Evolutionary conservation across 2,797 vertebrate genomes (phyloP).

Genomic region (Sphaeramia orbicularis): DNA sequence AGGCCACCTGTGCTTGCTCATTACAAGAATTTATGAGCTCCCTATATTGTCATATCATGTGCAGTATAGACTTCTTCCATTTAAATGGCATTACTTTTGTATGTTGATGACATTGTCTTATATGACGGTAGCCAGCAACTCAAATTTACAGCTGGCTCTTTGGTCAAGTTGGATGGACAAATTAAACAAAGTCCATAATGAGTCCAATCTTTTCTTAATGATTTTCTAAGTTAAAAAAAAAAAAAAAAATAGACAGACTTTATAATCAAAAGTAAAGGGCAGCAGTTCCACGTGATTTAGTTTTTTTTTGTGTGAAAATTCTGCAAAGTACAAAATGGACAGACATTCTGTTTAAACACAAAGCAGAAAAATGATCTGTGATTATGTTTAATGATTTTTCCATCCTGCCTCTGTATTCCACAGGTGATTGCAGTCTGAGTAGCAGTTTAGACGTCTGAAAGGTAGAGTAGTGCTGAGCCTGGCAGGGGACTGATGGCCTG

Average conservation of each 20-base stretch:
- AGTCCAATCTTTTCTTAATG: too few relatives aligned
- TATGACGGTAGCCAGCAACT: too few relatives aligned
- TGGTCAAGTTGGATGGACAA: too few relatives aligned
- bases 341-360: not conserved
- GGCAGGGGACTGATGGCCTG: slow-evolving; percentile 56
- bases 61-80: not conserved
- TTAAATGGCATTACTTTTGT: not conserved
- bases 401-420: slow-evolving; percentile 36
- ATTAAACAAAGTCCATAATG: too few relatives aligned
- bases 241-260: not conserved
- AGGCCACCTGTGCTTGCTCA: not conserved
- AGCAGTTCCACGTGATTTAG: slow-evolving; percentile 3
- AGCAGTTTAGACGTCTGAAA: slow-evolving; percentile 48
- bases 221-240: too few relatives aligned
- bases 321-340: slow-evolving; percentile 16
- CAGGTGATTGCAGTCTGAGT: slow-evolving; percentile 40
- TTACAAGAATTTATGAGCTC: too few relatives aligned
- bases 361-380: slow-evolving; percentile 20
- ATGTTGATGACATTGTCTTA: slow-evolving; percentile 1
- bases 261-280: slow-evolving; percentile 21
- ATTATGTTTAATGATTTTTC: not conserved
- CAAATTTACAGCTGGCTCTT: too few relatives aligned
- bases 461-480: slow-evolving; percentile 26
- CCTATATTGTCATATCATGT: not conserved
- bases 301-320: slow-evolving; percentile 13